A percentile compares a stretch with the other conserved stretches of the same genome.
Evolutionary conservation across 2,888 invertebrate species (phyloP).

Genomic region (Volucella zonaria): DNA sequence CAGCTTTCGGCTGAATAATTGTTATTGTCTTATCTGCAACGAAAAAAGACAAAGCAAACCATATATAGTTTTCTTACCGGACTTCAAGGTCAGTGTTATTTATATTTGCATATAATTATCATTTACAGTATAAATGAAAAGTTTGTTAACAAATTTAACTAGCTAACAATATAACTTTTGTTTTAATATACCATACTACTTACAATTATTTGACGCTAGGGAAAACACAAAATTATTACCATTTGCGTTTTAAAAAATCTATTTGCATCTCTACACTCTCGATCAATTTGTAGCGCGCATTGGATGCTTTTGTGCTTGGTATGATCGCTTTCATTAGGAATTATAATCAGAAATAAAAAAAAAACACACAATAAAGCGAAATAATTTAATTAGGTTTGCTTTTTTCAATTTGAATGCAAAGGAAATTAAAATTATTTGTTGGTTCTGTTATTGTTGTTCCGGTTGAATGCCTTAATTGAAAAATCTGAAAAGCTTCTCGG

Average conservation of each 20-base stretch:
- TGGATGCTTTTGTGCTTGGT: background rate
- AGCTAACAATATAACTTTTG: background rate
- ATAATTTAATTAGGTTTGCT: slow-evolving; percentile 16
- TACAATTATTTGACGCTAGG: background rate
- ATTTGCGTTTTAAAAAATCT: background rate
- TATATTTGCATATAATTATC: slow-evolving; percentile 15
- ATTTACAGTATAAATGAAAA: slow-evolving; percentile 23
- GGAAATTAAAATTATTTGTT: slow-evolving; percentile 15
- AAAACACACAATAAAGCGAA: slow-evolving; percentile 11
- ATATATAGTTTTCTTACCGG: slow-evolving; percentile 26
- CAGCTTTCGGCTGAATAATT: slow-evolving; percentile 43
- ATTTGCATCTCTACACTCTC: background rate
- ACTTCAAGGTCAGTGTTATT: slow-evolving; percentile 56
- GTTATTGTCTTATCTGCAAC: slow-evolving; percentile 54
- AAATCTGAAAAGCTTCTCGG: background rate
- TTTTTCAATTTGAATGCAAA: slow-evolving; percentile 18
- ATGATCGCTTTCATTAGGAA: background rate
- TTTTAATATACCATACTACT: background rate
- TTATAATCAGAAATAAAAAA: slow-evolving; percentile 4
- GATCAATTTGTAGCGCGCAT: slow-evolving; percentile 10
- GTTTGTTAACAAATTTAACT: background rate
- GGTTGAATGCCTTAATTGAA: slow-evolving; percentile 26
- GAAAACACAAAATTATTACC: background rate
- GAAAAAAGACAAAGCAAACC: slow-evolving; percentile 42
- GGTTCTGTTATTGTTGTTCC: slow-evolving; percentile 18